A percentile compares a stretch with the other conserved stretches of the same genome.
Evolutionary conservation across 2,113 vertebrate genomes (phyloP).

Genomic region (Upupa epops): DNA sequence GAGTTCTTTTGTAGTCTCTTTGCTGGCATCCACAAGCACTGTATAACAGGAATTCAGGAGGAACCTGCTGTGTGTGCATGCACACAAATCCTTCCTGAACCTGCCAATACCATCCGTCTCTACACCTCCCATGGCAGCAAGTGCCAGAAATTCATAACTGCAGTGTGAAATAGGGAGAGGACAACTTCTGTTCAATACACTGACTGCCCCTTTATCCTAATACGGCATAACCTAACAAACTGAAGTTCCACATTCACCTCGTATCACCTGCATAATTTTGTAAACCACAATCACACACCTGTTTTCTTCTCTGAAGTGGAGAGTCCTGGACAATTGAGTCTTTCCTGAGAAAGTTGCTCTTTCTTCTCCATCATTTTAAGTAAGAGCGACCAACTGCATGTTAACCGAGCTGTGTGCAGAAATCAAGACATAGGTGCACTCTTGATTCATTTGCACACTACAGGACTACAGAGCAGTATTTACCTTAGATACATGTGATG

Average conservation of each 20-base stretch:
- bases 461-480: background rate
- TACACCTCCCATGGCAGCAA: background rate
- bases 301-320: background rate
- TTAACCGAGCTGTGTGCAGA: background rate
- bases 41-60: slow-evolving; percentile 11
- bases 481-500: background rate
- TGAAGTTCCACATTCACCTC: background rate
- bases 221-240: background rate
- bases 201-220: background rate
- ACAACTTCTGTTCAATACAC: background rate
- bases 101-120: background rate
- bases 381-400: background rate
- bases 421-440: accelerated
- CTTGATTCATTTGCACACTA: background rate
- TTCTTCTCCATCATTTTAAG: background rate
- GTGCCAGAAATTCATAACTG: background rate
- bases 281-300: background rate
- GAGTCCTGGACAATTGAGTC: background rate
- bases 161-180: background rate
- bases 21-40: slow-evolving; percentile 39
- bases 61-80: background rate
- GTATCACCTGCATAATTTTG: background rate
- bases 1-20: slow-evolving; percentile 6
- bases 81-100: background rate
- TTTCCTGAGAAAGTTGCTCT: background rate